These are phyloP conservation scores for Solen grandis DNA, from an alignment of 1,140 invertebrate genomes.

Conservation along the genomic window DNA sequence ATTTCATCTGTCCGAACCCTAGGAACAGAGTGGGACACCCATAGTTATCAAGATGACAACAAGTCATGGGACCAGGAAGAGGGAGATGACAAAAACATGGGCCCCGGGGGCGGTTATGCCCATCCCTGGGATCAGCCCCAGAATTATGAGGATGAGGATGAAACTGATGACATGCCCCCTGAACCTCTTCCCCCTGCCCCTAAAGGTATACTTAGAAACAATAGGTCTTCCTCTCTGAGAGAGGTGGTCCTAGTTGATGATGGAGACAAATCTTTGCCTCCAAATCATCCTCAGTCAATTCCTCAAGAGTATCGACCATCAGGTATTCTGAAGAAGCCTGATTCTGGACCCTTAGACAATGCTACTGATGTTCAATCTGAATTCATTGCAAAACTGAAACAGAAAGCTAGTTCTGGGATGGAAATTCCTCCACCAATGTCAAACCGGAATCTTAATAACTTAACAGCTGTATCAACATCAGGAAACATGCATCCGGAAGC, in stretches of 20 bases:
- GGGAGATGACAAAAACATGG: too few species aligned
- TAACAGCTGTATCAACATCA: conserved; percentile 1
- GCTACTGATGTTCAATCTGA: conserved; percentile 24
- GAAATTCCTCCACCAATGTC: conserved; percentile 35
- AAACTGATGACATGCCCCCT: conserved; percentile 24
- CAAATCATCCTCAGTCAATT: too few species aligned
- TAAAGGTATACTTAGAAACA: conserved; percentile 42
- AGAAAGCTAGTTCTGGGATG: conserved; percentile 28
- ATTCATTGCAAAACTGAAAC: conserved; percentile 49
- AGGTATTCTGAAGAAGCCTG: conserved; percentile 28
- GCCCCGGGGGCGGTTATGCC: conserved; percentile 13
- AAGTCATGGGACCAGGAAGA: conserved; percentile 3
- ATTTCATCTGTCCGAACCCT: conserved; percentile 10
- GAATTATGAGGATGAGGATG: conserved; percentile 46
- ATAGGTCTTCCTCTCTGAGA: conserved; percentile 31
- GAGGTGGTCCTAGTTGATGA: conserved; percentile 48
- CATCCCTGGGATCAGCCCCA: conserved; percentile 53
- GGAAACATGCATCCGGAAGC: background rate
- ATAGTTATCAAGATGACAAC: background rate
- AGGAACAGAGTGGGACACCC: conserved; percentile 23
- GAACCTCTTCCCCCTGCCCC: conserved; percentile 1
- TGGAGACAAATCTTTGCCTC: background rate
- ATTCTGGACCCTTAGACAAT: background rate
- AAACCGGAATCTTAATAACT: background rate
- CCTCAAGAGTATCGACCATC: too few species aligned